phyloP scores from a whole-genome alignment of 2,888 invertebrate species.

The Cerceris ruficornis region DNA sequence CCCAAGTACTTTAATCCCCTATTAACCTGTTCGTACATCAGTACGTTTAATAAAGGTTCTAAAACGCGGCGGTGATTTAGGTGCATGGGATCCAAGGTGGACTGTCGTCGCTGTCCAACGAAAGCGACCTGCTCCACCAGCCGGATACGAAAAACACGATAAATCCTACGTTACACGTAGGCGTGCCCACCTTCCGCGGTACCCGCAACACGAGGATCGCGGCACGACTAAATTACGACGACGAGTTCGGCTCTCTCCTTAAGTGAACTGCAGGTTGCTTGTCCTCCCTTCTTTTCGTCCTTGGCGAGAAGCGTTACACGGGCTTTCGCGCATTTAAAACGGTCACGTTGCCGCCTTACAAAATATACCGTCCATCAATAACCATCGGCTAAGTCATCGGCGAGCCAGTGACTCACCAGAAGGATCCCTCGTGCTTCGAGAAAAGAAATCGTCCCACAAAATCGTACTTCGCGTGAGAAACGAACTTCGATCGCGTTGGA shows the following conservation, averaged over 20 bases:
- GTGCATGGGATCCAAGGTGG: neutral
- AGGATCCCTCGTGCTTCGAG: slow-evolving; percentile 7
- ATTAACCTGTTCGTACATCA: neutral
- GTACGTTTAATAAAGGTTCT: neutral
- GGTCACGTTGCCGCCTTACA: slow-evolving; percentile 35
- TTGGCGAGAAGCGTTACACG: slow-evolving; percentile 48
- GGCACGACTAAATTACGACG: slow-evolving; percentile 71
- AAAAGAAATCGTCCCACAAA: slow-evolving; percentile 12
- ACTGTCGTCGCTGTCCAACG: slow-evolving; percentile 30
- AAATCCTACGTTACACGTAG: slow-evolving; percentile 71
- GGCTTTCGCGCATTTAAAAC: slow-evolving; percentile 52
- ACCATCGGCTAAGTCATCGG: slow-evolving; percentile 32
- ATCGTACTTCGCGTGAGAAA: neutral
- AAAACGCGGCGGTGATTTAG: slow-evolving; percentile 11
- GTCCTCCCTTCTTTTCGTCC: slow-evolving; percentile 55
- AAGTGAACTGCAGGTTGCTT: slow-evolving; percentile 57
- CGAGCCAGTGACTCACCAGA: slow-evolving; percentile 35
- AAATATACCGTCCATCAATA: slow-evolving; percentile 50
- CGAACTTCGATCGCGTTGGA: neutral
- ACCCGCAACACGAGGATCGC: slow-evolving; percentile 55
- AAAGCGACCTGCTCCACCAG: slow-evolving; percentile 42
- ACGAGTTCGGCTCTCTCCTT: slow-evolving; percentile 62
- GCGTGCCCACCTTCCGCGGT: slow-evolving; percentile 61
- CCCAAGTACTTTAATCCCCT: too few species aligned
- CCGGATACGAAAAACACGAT: slow-evolving; percentile 68